Base-by-base conservation (phyloP, 2,888 invertebrate species). In the Teinopalpus imperialis region DNA sequence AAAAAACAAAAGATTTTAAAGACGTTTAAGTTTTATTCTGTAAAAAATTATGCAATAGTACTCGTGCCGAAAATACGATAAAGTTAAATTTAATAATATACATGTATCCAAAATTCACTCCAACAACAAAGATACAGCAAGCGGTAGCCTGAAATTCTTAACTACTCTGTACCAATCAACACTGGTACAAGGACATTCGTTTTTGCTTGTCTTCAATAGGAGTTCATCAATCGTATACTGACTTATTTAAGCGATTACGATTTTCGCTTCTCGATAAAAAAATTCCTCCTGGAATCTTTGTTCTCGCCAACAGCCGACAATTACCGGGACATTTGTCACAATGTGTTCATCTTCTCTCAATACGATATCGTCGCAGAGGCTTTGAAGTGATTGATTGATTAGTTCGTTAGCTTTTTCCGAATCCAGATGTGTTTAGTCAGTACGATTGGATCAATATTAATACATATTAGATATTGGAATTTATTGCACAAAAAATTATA, bases 261-360 rank as follows among this genome's bases (percentile, higher is more conserved):
- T 73, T 80, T 76, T 68, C 65, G 57, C 54, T 54, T 47, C 43
- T 21, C 31, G 30, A 53, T 52, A 53, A 63, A 69, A 66, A 45
- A 39, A 27, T 27, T n/a, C 7, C 52, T 43, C 40, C 52, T 51
- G 52, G 56, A 74, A 57, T 59, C 69, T 72, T 70, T 74, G 72
- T 70, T 72, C 70, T 63, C 65, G 63, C 60, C 65, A 71, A 63
- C 71, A 75, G 71, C 66, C 63, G 57, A 61, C 86, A 85, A 86
- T 87, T 83, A 86, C 80, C 69, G 72, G 59, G 69, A 69, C 81
- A 81, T 87, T 86, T 86, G 86, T 87, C 87, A 82, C 79, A 56
- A 67, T 53, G 62, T 63, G 65, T 63, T 72, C 67, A 59, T 57
- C 65, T 62, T 68, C 64, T 59, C 66, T 62, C 52, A 57, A 64